Conservation (phyloP, 1,140 invertebrate genomes). For the Centruroides sculpturatus region DNA sequence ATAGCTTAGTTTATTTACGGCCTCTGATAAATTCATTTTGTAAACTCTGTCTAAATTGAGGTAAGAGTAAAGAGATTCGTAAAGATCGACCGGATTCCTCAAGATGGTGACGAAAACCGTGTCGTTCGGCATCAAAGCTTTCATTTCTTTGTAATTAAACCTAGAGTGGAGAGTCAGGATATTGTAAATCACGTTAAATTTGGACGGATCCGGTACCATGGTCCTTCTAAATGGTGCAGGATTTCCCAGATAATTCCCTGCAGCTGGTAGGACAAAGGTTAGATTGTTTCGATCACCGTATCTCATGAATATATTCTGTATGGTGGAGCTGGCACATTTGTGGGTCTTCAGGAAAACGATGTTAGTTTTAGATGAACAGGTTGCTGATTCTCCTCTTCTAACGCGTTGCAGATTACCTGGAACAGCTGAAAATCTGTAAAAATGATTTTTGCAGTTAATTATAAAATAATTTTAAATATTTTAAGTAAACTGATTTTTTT, state of each 20-base stretch:
- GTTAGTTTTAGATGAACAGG: slow-evolving; percentile 16
- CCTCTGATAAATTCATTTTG: slow-evolving; percentile 1
- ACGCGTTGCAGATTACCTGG: no score
- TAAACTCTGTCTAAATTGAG: slow-evolving; percentile 17
- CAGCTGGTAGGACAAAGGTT: slow-evolving; percentile 28
- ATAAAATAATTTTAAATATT: no score
- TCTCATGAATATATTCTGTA: slow-evolving; percentile 35
- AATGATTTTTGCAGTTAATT: no score
- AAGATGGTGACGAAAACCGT: slow-evolving; percentile 24
- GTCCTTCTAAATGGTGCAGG: slow-evolving; percentile 15
- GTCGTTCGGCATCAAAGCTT: slow-evolving; percentile 20
- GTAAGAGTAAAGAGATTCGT: slow-evolving; percentile 24
- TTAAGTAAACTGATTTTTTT: no score
- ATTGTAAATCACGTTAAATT: slow-evolving; percentile 16
- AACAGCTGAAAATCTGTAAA: no score
- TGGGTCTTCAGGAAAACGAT: slow-evolving; percentile 34
- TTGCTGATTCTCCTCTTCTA: no score
- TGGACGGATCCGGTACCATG: slow-evolving; percentile 15
- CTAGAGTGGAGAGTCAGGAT: slow-evolving; percentile 21
- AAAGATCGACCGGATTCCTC: slow-evolving; percentile 22
- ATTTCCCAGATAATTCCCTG: slow-evolving; percentile 30
- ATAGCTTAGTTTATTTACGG: not conserved
- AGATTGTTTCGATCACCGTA: slow-evolving; percentile 26
- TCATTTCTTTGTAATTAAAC: slow-evolving; percentile 17
- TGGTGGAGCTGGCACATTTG: slow-evolving; percentile 35